Evolutionary conservation across 1,140 invertebrate species (phyloP), one percentile per base, ranked within the genome.

Genomic region (Stegodyphus mimosarum): DNA sequence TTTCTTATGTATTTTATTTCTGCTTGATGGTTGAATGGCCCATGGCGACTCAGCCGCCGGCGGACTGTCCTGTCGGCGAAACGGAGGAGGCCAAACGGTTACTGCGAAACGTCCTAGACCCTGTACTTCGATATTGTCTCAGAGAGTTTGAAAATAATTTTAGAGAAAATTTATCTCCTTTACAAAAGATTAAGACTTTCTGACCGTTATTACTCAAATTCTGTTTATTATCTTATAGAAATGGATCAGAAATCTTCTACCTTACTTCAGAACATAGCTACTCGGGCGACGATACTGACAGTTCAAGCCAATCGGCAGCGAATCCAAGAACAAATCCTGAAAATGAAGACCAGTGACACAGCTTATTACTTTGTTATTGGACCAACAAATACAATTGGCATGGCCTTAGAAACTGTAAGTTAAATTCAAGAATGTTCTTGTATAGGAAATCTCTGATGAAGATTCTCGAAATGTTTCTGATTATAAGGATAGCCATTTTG

Each of bases 171-270:
- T 33, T 3, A 1, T 33, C 3, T 60, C 9, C 5, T 60, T 60
- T 5, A 60, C 55, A 5, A 10, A 15, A 5, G 0, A 10, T 60
- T 9, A 60, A 9, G 1, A 60, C 55, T 60, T 60, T 60, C 1
- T 10, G 9, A 2, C 55, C 15, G 55, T 60, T 10, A 60, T 60
- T 15, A 60, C 55, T 60, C 15, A 10, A 60, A 10, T 60, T 2
- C 55, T 60, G 55, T 15, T 60, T 60, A 33, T 60, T 60, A 15
- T 60, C 9, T 10, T 10, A 10, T 90, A 95, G 94, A 95, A 0
- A 96, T 97, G 95, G 95, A 96, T 88, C 95, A 97, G 91, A 97
- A 97, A 90, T 97, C 96, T 91, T 96, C 96, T 90, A 95, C 95
- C 7, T 90, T 97, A 2, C 90, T 97, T 13, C 92, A 96, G 89